phyloP scores from a whole-genome alignment of 2,113 vertebrate genomes.

The Callaeas wilsoni region DNA sequence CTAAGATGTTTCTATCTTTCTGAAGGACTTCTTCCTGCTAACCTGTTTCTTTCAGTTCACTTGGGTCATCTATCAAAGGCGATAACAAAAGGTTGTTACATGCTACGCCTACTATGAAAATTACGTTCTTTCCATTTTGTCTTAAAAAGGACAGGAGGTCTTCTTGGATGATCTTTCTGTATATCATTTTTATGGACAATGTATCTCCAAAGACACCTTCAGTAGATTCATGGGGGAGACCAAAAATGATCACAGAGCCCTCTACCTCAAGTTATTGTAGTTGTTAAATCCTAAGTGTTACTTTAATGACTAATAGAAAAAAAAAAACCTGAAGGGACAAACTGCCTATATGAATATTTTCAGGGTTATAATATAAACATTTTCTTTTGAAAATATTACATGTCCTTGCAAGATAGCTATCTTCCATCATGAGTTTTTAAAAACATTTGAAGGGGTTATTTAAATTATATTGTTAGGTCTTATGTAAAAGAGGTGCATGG shows the following conservation, averaged over 20 bases:
- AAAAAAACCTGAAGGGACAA: not conserved
- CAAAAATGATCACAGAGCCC: not conserved
- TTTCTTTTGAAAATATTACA: not conserved
- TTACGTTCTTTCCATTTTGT: not conserved
- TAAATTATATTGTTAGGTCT: not conserved
- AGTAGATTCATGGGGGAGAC: accelerated
- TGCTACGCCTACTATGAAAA: not conserved
- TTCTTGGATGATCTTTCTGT: not conserved
- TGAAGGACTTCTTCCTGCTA: not conserved
- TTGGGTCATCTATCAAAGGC: not conserved
- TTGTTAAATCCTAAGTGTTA: not conserved
- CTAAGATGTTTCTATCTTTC: not conserved
- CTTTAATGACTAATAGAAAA: not conserved
- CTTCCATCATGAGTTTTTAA: not conserved
- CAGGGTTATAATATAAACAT: not conserved
- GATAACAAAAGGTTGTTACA: not conserved
- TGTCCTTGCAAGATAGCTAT: not conserved
- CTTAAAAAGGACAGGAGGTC: not conserved
- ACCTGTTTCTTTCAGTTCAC: not conserved
- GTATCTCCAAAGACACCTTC: not conserved
- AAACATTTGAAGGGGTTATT: not conserved
- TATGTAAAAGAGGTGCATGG: not conserved
- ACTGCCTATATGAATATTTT: not conserved
- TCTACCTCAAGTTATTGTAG: not conserved
- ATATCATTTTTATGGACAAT: not conserved